phyloP scores from a whole-genome alignment of 2,113 vertebrate genomes.

The Carollia perspicillata region DNA sequence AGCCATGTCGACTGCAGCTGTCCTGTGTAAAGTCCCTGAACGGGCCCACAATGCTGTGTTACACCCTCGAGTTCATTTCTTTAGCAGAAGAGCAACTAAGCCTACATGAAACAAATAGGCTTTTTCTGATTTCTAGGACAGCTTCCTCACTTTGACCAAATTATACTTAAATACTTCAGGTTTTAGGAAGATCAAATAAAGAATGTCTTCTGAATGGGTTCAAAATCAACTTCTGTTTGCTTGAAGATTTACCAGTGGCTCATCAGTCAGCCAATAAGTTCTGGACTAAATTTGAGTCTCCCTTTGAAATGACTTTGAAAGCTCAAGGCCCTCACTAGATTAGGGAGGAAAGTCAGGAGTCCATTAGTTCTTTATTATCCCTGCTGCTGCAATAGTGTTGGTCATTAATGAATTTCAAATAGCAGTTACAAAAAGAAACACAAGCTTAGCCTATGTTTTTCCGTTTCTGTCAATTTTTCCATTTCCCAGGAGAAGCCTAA shows the following conservation, averaged over 20 bases:
- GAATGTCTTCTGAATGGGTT: conserved; percentile 64
- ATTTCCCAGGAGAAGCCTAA: background rate
- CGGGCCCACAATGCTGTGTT: background rate
- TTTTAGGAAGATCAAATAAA: conserved; percentile 58
- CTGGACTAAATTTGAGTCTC: background rate
- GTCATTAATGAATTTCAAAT: conserved; percentile 32
- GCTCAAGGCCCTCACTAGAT: background rate
- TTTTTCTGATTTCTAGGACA: conserved; percentile 58
- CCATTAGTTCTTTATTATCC: background rate
- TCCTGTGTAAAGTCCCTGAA: background rate
- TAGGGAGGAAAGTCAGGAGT: background rate
- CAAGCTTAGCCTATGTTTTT: background rate
- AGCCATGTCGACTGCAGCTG: background rate
- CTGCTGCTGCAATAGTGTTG: background rate
- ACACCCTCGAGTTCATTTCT: conserved; percentile 26
- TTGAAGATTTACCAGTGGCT: conserved; percentile 45
- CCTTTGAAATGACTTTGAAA: conserved; percentile 13
- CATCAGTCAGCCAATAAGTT: background rate
- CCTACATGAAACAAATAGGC: conserved; percentile 42
- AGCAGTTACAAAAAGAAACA: conserved; percentile 17
- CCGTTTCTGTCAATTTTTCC: background rate
- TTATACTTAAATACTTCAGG: conserved; percentile 65
- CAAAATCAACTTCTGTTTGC: conserved; percentile 55
- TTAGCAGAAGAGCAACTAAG: conserved; percentile 37
- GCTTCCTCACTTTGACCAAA: conserved; percentile 52